A percentile compares a stretch with the other conserved stretches of the same genome.
Evolutionary conservation across 2,113 vertebrate genomes (phyloP).

Genomic region (Leuciscus idus): DNA sequence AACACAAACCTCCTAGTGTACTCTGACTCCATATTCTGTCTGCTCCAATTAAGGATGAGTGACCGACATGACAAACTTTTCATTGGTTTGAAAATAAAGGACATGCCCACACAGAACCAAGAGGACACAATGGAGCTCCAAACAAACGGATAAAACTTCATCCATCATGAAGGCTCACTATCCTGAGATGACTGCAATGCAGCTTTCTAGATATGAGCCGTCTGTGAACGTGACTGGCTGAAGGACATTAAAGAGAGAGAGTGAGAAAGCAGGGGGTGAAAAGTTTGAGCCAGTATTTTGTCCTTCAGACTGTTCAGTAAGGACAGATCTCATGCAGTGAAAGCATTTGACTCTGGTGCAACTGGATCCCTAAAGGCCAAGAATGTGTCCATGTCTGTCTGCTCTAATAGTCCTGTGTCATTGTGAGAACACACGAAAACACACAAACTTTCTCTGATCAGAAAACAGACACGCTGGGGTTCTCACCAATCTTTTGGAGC

Average conservation of each 20-base stretch:
- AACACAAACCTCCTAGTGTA: neutral
- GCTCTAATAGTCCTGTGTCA: neutral
- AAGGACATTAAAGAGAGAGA: neutral
- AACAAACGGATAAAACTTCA: neutral
- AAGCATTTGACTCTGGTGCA: neutral
- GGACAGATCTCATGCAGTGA: conserved; percentile 20
- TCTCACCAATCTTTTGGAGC: neutral
- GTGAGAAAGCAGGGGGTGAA: neutral
- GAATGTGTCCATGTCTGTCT: neutral
- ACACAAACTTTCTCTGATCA: neutral
- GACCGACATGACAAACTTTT: neutral
- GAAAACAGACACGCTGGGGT: neutral
- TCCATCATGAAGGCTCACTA: neutral
- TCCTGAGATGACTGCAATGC: neutral
- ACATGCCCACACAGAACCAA: neutral
- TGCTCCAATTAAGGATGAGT: neutral
- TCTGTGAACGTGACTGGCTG: neutral
- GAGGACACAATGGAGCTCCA: neutral
- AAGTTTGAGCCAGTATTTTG: conserved; percentile 1
- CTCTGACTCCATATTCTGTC: neutral
- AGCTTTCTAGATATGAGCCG: neutral
- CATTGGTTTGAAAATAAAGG: conserved; percentile 25
- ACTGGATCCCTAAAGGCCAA: neutral
- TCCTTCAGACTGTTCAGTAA: neutral
- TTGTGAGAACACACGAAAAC: neutral